Conservation (phyloP, 1,140 invertebrate species). For the Bombus superbus region DNA sequence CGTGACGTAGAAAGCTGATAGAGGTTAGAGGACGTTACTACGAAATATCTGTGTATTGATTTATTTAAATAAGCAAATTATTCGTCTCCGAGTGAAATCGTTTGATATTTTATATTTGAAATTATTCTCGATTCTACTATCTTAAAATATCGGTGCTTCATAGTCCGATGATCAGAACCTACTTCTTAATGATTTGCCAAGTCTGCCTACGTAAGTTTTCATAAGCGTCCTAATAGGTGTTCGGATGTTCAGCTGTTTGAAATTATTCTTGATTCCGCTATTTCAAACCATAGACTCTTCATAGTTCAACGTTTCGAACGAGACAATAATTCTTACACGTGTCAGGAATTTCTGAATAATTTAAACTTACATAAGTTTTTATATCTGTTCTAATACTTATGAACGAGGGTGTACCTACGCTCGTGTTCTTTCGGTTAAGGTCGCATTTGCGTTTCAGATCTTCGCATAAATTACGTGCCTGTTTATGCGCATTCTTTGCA, state of each 20-base stretch:
- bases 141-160: no score
- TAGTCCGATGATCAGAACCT: no score
- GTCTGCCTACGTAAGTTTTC: no score
- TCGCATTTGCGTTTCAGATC: slow-evolving; percentile 5
- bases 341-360: background rate
- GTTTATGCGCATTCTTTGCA: slow-evolving; percentile 28
- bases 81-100: background rate
- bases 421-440: slow-evolving; percentile 1
- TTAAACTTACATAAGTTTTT: background rate
- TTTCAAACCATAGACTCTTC: no score
- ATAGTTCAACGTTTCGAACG: background rate
- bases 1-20: background rate
- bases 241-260: no score
- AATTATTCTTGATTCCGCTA: no score
- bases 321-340: background rate
- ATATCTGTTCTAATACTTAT: no score
- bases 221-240: no score
- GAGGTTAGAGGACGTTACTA: slow-evolving; percentile 10
- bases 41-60: no score
- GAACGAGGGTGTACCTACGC: background rate
- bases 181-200: no score
- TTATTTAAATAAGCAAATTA: no score
- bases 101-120: background rate
- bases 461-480: background rate
- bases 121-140: background rate